These are phyloP conservation scores for Acleris holmiana DNA, from an alignment of 2,888 invertebrate species.

Conservation along the genomic window DNA sequence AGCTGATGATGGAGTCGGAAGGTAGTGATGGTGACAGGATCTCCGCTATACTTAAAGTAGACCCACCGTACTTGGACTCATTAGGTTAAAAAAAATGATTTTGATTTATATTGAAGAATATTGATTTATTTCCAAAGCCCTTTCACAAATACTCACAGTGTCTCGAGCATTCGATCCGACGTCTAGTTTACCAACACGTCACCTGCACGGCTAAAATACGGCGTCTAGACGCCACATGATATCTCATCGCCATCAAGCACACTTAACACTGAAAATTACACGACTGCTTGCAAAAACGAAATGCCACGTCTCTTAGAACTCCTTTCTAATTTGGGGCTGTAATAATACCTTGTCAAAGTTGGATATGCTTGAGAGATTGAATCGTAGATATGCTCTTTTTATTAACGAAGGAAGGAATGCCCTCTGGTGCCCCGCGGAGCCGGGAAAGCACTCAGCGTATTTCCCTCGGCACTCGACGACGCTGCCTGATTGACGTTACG, in stretches of 20 bases:
- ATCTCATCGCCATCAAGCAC: conserved; percentile 16
- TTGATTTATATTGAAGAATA: no score
- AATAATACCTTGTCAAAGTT: no score
- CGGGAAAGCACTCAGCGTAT: conserved; percentile 53
- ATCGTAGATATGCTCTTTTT: no score
- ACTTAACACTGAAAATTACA: conserved; percentile 29
- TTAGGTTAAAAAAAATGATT: no score
- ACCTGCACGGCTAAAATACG: conserved; percentile 7
- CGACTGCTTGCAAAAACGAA: neutral
- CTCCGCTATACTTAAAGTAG: no score
- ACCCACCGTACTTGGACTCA: no score
- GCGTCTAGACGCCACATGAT: conserved; percentile 22
- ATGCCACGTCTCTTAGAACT: no score
- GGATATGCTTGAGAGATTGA: no score
- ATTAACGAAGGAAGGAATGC: neutral
- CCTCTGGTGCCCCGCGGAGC: conserved; percentile 2
- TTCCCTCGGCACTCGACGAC: conserved; percentile 50
- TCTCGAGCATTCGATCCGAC: neutral
- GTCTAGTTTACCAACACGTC: neutral
- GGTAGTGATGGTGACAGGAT: no score
- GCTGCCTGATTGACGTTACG: conserved; percentile 50
- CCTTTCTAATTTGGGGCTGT: no score
- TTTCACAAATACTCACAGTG: neutral
- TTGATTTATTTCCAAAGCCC: no score
- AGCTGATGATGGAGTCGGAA: no score